Base-by-base conservation (phyloP, 2,888 invertebrate species). In the Drosophila parthenogenetica region DNA sequence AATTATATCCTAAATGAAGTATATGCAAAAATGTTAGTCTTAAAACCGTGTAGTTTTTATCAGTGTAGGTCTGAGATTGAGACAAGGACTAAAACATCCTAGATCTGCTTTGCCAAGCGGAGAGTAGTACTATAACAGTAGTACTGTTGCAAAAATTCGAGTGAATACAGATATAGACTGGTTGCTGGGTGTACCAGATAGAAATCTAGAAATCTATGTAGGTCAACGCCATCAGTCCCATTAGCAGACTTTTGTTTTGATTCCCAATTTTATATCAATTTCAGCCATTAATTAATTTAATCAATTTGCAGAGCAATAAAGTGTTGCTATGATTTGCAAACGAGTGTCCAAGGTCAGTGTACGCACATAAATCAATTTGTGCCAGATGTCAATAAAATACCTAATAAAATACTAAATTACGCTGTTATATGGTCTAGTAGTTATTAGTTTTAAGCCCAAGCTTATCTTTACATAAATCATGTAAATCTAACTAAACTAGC, bases 261-360 rank as follows among this genome's bases (percentile, higher is more conserved):
- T 70, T 61, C 53, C 29, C 29, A 29, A 29, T 29, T 29, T 29
- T 8, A 29, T 29, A 13, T 32, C 14, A 42, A 55, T 43, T 54
- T 22, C 17, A 29, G 50, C 54, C 54, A 48, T 42, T 77, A 46
- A 86, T 82, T 72, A 68, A 79, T 68, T 85, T 50, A 86, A 82
- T 13, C 35, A 35, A 35, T 35, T 35, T 35, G 35, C 35, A 13
- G 35, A 13, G 35, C 35, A 39, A 39, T 39, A 39, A 39, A 29
- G 8, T 13, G 3, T 35, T 13, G 11, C 13, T 13, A 35, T 35
- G 35, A 35, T 35, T 35, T 35, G 35, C 35, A 35, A 13, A 13
- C 13, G 35, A 13, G 35, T 35, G 35, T 35, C 35, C 35, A 46
- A 29, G 29, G 10, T 22, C 10, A 14, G 8, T 50, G 22, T 5